Base-by-base conservation (phyloP, 1,140 invertebrate species). In the Drosophila rufa region DNA sequence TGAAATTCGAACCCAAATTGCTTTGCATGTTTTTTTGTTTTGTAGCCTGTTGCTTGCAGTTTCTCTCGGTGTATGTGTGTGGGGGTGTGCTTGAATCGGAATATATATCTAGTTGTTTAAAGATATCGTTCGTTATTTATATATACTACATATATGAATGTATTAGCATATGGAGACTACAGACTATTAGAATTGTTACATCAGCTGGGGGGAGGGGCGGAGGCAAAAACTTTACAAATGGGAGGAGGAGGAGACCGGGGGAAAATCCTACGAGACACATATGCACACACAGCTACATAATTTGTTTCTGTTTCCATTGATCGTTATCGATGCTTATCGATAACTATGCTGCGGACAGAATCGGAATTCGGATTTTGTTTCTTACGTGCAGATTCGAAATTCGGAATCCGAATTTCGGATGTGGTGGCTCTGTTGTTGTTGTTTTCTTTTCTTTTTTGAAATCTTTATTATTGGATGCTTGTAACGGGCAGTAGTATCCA, bases 381-480 rank as follows among this genome's bases (percentile, higher is more conserved):
- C 43, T 43, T 51, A 51, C 25, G 38, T 73, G 55, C 30, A 38
- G 42, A 25, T 25, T 25, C 19, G 19, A 22, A 22, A 58, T 30
- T 27, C 25, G 25, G 25, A 27, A 27, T 27, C 25, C 25, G 25
- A 27, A 27, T 27, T 27, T 27, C 30, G 30, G 30, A 9, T 33
- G 30, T 33, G 2, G 14, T 27, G 33, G 56, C 22, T 53, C 43
- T 70, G 14, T 42, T 25, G 33, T 62, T 30, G 27, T 46, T 57
- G 38, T 46, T 57, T 38, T 60, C 45, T 48, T 56, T 43, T 55
- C 70, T 92, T 27, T 53, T 89, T 92, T 89, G 86, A 92, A 92
- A 91, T 92, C 91, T 92, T 92, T 92, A 92, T 92, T 92, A 92
- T 92, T 92, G 82, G 87, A 92, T 92, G 91, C 84, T 86, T 92